Percentiles rank a stretch among this genome's conserved stretches.
phyloP scores from a whole-genome alignment of 2,113 vertebrate genomes.

The Todiramphus chloris region DNA sequence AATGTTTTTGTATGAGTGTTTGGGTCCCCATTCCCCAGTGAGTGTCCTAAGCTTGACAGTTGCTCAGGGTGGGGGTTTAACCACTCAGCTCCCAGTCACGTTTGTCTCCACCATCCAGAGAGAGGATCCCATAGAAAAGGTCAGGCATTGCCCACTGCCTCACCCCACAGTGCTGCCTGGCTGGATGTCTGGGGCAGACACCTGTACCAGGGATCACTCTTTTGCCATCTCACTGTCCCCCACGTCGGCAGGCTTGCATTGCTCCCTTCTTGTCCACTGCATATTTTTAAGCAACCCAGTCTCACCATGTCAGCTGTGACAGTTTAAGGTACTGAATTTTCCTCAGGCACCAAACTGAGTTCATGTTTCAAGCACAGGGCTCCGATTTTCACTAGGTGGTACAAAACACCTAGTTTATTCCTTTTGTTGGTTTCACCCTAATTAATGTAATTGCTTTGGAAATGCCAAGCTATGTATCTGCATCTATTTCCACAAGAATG shows the following conservation, averaged over 20 bases:
- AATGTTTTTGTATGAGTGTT: not conserved
- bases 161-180: not conserved
- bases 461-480: not conserved
- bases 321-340: not conserved
- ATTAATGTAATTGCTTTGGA: not conserved
- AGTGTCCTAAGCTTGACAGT: not conserved
- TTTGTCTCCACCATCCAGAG: rapidly evolving
- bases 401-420: not conserved
- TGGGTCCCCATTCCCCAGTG: not conserved
- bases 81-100: not conserved
- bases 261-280: not conserved
- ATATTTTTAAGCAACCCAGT: not conserved
- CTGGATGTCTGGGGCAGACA: not conserved
- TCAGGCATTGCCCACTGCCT: not conserved
- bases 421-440: not conserved
- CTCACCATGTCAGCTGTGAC: rapidly evolving
- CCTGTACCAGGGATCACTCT: not conserved
- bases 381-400: not conserved
- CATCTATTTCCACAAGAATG: not conserved
- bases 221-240: not conserved
- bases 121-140: not conserved
- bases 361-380: not conserved
- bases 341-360: not conserved
- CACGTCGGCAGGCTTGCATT: not conserved
- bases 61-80: not conserved